These are phyloP conservation scores for Megalonaias nervosa DNA, from an alignment of 1,140 invertebrate species.

Conservation along the genomic window DNA sequence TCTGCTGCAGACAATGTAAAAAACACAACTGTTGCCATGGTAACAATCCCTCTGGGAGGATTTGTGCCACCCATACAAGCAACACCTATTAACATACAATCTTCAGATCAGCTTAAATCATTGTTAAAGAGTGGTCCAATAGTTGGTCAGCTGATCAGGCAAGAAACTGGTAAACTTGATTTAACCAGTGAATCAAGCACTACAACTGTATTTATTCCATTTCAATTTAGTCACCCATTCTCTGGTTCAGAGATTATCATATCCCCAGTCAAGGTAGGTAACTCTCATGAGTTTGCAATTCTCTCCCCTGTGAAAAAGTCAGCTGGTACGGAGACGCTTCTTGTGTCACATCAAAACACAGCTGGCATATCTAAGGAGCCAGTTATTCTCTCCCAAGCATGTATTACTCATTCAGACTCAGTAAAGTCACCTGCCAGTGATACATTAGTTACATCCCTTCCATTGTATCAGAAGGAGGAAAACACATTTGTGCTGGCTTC, in stretches of 20 bases:
- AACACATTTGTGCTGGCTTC: too few species aligned
- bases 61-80: constrained; percentile 40
- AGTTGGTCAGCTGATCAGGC: constrained; percentile 27
- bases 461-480: too few species aligned
- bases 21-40: not conserved
- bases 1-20: not conserved
- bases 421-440: too few species aligned
- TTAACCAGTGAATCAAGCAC: not conserved
- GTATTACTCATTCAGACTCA: too few species aligned
- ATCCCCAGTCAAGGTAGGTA: too few species aligned
- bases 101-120: constrained; percentile 3
- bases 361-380: too few species aligned
- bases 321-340: too few species aligned
- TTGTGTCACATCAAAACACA: too few species aligned
- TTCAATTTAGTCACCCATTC: constrained; percentile 65
- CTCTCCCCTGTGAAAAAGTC: too few species aligned
- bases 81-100: constrained; percentile 8
- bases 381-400: too few species aligned
- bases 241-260: not conserved
- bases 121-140: constrained; percentile 27
- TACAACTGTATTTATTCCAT: constrained; percentile 42
- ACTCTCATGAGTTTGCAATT: too few species aligned
- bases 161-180: constrained; percentile 1
- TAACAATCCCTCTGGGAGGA: constrained; percentile 31
- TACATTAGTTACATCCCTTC: too few species aligned